Evolutionary conservation across 2,888 invertebrate species (phyloP).

Genomic region (Dynastes hyllus): DNA sequence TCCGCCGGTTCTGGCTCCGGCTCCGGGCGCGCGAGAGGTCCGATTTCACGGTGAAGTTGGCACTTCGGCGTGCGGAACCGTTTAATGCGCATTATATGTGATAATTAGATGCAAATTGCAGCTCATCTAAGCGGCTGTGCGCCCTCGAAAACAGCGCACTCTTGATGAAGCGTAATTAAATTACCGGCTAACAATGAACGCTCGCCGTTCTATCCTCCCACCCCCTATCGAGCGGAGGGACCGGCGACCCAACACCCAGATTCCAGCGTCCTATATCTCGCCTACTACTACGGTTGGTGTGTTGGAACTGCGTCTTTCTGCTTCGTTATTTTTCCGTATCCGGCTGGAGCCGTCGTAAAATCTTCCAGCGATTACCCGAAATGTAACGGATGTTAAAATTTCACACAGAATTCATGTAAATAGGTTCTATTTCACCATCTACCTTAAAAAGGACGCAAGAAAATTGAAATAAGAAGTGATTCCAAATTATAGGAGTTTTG

Average conservation of each 20-base stretch:
- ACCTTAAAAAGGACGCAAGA: too few relatives aligned
- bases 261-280: neutral
- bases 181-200: conserved; percentile 70
- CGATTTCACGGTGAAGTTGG: conserved; percentile 69
- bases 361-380: too few relatives aligned
- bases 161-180: conserved; percentile 72
- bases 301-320: too few relatives aligned
- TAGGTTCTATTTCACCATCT: too few relatives aligned
- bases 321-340: too few relatives aligned
- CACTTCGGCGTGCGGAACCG: conserved; percentile 65
- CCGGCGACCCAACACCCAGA: neutral
- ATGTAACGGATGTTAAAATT: too few relatives aligned
- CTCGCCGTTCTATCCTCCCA: conserved; percentile 54
- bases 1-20: conserved; percentile 53
- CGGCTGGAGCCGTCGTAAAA: too few relatives aligned
- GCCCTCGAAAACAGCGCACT: conserved; percentile 70
- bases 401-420: too few relatives aligned
- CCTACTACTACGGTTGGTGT: too few relatives aligned
- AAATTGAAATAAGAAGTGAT: too few relatives aligned
- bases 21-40: conserved; percentile 57
- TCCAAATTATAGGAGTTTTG: too few relatives aligned
- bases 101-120: conserved; percentile 72
- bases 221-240: conserved; percentile 29
- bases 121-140: conserved; percentile 71
- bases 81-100: conserved; percentile 72